Evolutionary conservation across 37 sponge, comb jelly and placozoan genomes (phyloP), one percentile per base, ranked within the genome.

Genomic region (Diacarnus erythraeanus): DNA sequence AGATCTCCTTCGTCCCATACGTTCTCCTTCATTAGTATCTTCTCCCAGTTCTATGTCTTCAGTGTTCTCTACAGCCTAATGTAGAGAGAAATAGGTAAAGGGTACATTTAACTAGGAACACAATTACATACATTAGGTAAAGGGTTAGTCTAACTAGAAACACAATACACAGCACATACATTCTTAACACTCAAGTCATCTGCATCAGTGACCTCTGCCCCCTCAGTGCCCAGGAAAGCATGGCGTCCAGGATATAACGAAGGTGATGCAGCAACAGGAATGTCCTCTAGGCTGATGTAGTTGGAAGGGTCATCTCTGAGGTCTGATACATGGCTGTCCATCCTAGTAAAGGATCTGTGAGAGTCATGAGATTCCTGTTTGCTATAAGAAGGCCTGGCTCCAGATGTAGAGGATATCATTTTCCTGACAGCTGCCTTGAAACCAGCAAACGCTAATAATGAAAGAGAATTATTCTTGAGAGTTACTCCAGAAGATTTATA

Each of bases 341-440:
- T 12, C 12, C 51, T 6, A 12, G 8, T 31, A 63, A 72, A 18
- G 59, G 25, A 60, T 69, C 71, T 3, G 12, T 75, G 69, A 2
- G 64, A 51, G 25, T 57, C 31, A 38, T 15, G 27, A 5, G 86
- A 85, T 35, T 38, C 22, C 56, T 78, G 78, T 12, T 72, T 54
- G 2, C 2, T 5, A 21, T 78, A 72, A 44, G 35, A 22, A 1
- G 33, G 72, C 21, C 18, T 22, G 22, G 31, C 42, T 0, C 61
- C 60, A 9, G 71, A 70, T 25, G 40, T 35, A 27, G 44, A 44
- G 29, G 80, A 80, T 8, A 38, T 70, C 57, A 71, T 56, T 3
- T 75, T 80, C 57, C 69, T 76, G 34, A 83, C 22, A n/a, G 88
- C 84, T 9, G 80, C 81, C 57, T 61, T 87, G 77, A 91, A 91